A percentile compares a stretch with the other conserved stretches of the same genome.
phyloP scores from a whole-genome alignment of 2,797 vertebrate genomes.

The Taeniopygia guttata region DNA sequence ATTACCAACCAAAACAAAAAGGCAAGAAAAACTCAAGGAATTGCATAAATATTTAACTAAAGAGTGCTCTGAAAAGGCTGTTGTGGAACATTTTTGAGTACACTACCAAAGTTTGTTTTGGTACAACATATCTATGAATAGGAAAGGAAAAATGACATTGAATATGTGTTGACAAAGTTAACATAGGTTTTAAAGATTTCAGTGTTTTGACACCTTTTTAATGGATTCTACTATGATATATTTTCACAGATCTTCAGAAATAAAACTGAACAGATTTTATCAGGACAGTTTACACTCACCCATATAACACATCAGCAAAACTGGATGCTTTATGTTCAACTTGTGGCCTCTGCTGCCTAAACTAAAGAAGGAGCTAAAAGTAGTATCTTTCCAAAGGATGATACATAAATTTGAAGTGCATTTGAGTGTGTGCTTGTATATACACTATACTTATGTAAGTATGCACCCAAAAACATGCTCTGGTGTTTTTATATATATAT shows the following conservation, averaged over 20 bases:
- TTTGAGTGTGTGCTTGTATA: not conserved
- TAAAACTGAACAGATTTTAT: not conserved
- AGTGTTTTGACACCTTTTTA: not conserved
- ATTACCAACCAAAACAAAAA: not conserved
- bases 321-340: not conserved
- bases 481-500: not conserved
- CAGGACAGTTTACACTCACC: not conserved
- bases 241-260: not conserved
- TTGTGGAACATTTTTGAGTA: not conserved
- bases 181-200: not conserved
- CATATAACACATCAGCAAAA: not conserved
- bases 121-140: not conserved
- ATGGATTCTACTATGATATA: not conserved
- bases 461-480: accelerated
- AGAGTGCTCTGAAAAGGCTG: not conserved
- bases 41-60: not conserved
- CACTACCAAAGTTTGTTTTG: not conserved
- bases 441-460: not conserved
- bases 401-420: not conserved
- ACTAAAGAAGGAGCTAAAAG: not conserved
- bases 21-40: not conserved
- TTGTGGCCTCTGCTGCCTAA: not conserved
- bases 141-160: not conserved
- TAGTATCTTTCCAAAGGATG: not conserved
- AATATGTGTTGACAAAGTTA: not conserved